These are phyloP conservation scores for Asarcornis scutulata DNA, from an alignment of 2,113 vertebrate species.

Conservation along the genomic window DNA sequence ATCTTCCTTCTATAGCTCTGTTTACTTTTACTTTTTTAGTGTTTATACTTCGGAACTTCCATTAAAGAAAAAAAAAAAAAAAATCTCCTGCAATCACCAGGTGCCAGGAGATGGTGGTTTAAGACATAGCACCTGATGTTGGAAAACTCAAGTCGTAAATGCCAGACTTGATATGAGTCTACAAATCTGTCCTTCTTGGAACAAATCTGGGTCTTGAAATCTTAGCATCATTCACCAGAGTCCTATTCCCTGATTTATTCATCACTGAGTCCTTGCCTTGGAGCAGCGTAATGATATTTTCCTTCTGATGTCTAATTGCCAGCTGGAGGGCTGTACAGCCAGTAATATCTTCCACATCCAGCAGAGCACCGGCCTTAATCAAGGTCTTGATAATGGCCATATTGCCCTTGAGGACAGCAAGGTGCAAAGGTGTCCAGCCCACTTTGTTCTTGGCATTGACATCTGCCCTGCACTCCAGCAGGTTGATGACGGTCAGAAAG, in stretches of 20 bases:
- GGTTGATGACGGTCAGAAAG: conserved; percentile 76
- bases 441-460: conserved; percentile 78
- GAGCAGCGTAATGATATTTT: conserved; percentile 74
- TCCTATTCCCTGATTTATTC: fast-evolving
- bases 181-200: conserved; percentile 37
- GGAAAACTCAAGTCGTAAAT: neutral
- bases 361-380: conserved; percentile 76
- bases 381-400: conserved; percentile 80
- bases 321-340: conserved; percentile 80
- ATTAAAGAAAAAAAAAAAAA: neutral
- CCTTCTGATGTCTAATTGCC: conserved; percentile 73
- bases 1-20: neutral
- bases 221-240: neutral
- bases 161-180: neutral
- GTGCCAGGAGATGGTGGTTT: neutral
- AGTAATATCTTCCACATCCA: conserved; percentile 64
- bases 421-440: conserved; percentile 81
- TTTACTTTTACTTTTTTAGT: neutral
- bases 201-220: neutral
- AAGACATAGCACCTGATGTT: neutral
- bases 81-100: neutral
- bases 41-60: neutral
- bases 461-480: conserved; percentile 78
- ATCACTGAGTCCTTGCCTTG: neutral
- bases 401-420: conserved; percentile 80